Evolutionary conservation across 2,888 invertebrate genomes (phyloP).

Genomic region (Callinectes sapidus): DNA sequence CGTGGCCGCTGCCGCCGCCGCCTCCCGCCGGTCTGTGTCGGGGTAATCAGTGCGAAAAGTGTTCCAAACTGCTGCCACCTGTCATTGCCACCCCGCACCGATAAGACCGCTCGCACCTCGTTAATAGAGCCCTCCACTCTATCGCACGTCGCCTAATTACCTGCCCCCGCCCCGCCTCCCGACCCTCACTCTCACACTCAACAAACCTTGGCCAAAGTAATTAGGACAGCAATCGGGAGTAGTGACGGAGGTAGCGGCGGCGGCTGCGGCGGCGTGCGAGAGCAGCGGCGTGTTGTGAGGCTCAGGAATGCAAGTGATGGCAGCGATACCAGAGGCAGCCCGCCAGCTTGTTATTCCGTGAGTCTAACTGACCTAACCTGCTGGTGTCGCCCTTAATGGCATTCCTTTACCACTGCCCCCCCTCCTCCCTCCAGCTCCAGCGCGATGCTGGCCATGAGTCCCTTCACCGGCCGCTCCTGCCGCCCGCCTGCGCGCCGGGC

Average conservation of each 20-base stretch:
- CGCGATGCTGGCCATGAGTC: constrained; percentile 23
- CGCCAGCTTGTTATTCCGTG: constrained; percentile 24
- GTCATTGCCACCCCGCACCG: constrained; percentile 22
- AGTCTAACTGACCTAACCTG: constrained; percentile 33
- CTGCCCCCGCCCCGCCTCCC: background rate
- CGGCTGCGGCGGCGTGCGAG: background rate
- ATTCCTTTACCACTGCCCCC: background rate
- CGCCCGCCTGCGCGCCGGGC: constrained; percentile 2
- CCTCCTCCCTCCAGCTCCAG: background rate
- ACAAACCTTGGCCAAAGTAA: background rate
- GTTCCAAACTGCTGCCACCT: constrained; percentile 1
- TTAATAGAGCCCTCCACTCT: constrained; percentile 13
- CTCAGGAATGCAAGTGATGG: constrained; percentile 27
- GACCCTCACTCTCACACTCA: background rate
- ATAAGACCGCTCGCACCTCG: constrained; percentile 23
- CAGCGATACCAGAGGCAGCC: constrained; percentile 5
- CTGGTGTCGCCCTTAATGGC: constrained; percentile 22
- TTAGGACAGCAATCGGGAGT: background rate
- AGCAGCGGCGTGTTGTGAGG: background rate
- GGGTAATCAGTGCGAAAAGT: constrained; percentile 20
- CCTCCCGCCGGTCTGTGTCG: background rate
- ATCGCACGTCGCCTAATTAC: constrained; percentile 30
- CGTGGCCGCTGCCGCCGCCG: background rate
- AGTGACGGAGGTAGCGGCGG: no score
- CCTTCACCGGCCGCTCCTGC: constrained; percentile 37